Evolutionary conservation across 2,888 invertebrate species (phyloP).

Genomic region (Nephrocerus scutellatus): DNA sequence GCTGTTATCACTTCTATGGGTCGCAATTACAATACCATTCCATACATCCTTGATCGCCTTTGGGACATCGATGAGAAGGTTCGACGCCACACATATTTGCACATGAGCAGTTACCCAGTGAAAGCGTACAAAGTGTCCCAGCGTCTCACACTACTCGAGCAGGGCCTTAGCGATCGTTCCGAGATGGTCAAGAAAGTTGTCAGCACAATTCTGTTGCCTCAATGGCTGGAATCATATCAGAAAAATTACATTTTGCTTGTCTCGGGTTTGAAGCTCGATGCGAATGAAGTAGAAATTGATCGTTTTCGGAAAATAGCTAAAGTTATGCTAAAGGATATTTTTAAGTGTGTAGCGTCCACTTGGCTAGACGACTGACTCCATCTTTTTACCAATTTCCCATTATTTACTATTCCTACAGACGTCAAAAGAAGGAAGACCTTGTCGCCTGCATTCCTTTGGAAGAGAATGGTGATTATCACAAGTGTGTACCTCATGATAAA

Average conservation of each 20-base stretch:
- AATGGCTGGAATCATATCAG: conserved; percentile 69
- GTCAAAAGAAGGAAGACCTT: conserved; percentile 42
- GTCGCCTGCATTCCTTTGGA: conserved; percentile 46
- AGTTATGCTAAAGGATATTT: conserved; percentile 51
- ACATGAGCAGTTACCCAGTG: conserved; percentile 48
- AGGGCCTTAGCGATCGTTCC: conserved; percentile 58
- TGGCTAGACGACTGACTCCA: no score
- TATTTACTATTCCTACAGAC: conserved; percentile 29
- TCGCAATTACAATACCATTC: conserved; percentile 62
- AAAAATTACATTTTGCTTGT: conserved; percentile 66
- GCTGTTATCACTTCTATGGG: conserved; percentile 69
- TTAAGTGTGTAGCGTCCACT: conserved; percentile 47
- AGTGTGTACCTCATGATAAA: conserved; percentile 49
- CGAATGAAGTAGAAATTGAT: conserved; percentile 56
- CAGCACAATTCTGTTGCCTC: conserved; percentile 54
- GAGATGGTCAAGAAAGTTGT: conserved; percentile 50
- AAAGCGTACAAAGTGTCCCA: conserved; percentile 56
- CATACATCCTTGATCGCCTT: conserved; percentile 62
- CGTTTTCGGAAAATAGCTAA: conserved; percentile 53
- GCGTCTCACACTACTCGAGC: conserved; percentile 55
- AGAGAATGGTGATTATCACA: conserved; percentile 44
- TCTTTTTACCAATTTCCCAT: neutral
- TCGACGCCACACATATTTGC: conserved; percentile 50
- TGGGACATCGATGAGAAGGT: conserved; percentile 74
- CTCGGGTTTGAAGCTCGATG: conserved; percentile 67